Evolutionary conservation across 2,797 vertebrate species (phyloP), one percentile per base, ranked within the genome.

Genomic region (Poeciliopsis gracilis): DNA sequence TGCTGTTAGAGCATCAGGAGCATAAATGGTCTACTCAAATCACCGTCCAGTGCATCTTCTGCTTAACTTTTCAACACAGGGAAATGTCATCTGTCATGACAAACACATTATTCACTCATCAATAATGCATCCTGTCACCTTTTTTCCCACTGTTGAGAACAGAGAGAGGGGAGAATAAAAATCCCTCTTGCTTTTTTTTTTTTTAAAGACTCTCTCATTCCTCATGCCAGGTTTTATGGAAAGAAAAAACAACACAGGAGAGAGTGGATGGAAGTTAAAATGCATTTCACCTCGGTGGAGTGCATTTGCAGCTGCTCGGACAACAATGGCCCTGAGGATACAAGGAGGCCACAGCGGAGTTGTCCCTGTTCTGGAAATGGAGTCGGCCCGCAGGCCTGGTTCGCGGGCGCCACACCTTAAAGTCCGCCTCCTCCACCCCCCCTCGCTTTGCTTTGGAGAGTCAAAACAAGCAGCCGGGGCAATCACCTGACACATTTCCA

Each of bases 401-500:
- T 96, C 95, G 88, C 90, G 77, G 92, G 94, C 93, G 95, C 97
- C 97, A 96, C 96, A 97, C 97, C 96, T 94, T 95, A 94, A 70
- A 95, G 90, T 95, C 93, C 61, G 7, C 93, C 88, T 89, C 79
- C 18, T 18, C 36, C 66, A 4, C 3, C 23, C 41, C 41, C 23
- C 41, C 41, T 28, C 12, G 7, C n/a, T 46, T 46, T 71, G 91
- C 94, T 94, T 93, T 92, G 95, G 96, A 97, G 95, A 97, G 96
- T 92, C 90, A 93, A 96, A 96, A 96, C 96, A 97, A 97, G 95
- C 96, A 96, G 96, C 95, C 93, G 85, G 97, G 96, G 97, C 97
- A 99, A 97, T 97, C 97, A 97, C 97, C 97, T 98, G 97, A 98
- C 97, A 98, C 97, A 99, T 99, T 99, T 99, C 97, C 97, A 98